These are phyloP conservation scores for Fragum fragum DNA, from an alignment of 2,888 invertebrate genomes.

Conservation along the genomic window DNA sequence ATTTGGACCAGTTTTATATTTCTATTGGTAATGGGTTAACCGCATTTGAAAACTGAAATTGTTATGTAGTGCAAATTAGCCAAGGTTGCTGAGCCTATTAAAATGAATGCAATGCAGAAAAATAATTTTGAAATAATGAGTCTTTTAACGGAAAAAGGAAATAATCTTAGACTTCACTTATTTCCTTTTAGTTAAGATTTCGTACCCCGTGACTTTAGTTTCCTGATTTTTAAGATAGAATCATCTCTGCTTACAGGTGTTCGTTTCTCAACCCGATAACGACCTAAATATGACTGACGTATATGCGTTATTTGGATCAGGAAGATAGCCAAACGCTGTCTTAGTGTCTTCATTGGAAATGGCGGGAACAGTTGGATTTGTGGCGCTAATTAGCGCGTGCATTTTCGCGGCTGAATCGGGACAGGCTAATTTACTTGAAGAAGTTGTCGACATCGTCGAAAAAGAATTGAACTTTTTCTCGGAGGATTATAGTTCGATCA, in stretches of 20 bases:
- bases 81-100: no score
- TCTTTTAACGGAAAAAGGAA: no score
- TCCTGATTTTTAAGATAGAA: no score
- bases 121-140: no score
- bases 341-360: conserved; percentile 7
- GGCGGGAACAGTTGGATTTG: neutral
- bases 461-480: conserved; percentile 71
- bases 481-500: conserved; percentile 76
- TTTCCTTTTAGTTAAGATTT: no score
- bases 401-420: conserved; percentile 1
- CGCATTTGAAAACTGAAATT: no score
- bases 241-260: neutral
- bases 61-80: no score
- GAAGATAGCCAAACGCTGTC: neutral
- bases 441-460: conserved; percentile 65
- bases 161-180: no score
- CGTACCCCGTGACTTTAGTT: no score
- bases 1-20: no score
- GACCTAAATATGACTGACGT: neutral
- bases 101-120: no score
- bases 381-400: conserved; percentile 27
- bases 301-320: neutral
- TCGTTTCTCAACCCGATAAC: neutral
- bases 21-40: no score
- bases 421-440: conserved; percentile 25